Conservation (phyloP, 2,888 invertebrate genomes). For the Adela reaumurella region DNA sequence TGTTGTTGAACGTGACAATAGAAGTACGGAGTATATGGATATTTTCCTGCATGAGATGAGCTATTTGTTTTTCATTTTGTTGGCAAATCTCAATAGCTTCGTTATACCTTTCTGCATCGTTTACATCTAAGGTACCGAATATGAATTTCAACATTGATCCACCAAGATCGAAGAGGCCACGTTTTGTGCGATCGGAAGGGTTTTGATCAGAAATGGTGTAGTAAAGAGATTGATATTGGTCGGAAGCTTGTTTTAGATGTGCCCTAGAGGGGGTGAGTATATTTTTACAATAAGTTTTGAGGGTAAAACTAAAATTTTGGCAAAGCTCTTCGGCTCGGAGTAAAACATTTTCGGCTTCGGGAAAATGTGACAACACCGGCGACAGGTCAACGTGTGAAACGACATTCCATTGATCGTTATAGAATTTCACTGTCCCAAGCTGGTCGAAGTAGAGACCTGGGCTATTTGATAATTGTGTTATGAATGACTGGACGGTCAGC, state of each 20-base stretch:
- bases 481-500: too few relatives aligned
- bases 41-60: not conserved
- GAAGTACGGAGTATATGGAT: not conserved
- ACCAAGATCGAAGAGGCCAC: not conserved
- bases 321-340: too few relatives aligned
- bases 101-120: not conserved
- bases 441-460: not conserved
- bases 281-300: too few relatives aligned
- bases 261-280: too few relatives aligned
- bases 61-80: not conserved
- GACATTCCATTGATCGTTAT: not conserved
- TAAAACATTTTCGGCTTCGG: too few relatives aligned
- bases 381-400: not conserved
- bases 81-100: not conserved
- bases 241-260: too few relatives aligned
- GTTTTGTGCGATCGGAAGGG: not conserved
- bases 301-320: too few relatives aligned
- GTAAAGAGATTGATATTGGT: too few relatives aligned
- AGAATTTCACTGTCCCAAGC: not conserved
- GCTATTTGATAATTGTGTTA: too few relatives aligned
- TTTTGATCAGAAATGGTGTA: not conserved
- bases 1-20: not conserved
- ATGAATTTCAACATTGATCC: not conserved
- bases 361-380: too few relatives aligned
- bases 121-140: not conserved